Conservation (phyloP, 1,140 invertebrate genomes). For the Ceratina japonica region DNA sequence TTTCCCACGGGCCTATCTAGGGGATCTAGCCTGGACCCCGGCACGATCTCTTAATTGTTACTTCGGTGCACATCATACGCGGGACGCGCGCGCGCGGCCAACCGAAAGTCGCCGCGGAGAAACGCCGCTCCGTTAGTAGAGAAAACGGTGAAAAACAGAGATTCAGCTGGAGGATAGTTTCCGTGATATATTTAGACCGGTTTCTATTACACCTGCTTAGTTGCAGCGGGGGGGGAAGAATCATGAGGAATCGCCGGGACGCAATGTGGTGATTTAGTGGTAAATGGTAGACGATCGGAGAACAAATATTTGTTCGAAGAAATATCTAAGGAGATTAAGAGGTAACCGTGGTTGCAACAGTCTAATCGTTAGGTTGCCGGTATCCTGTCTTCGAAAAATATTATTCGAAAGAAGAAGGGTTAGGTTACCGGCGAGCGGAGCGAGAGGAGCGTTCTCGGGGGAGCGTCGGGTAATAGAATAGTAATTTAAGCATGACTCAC, state of each 20-base stretch:
- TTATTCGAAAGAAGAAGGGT: background rate
- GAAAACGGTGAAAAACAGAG: no score
- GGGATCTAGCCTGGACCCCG: constrained; percentile 45
- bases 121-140: no score
- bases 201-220: no score
- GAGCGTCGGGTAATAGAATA: background rate
- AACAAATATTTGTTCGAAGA: no score
- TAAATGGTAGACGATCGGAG: no score
- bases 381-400: background rate
- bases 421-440: background rate
- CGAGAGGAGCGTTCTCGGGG: background rate
- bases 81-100: background rate
- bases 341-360: background rate
- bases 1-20: constrained; percentile 69
- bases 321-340: no score
- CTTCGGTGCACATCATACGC: constrained; percentile 50
- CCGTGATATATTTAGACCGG: no score
- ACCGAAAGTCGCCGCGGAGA: no score
- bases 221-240: no score
- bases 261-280: no score
- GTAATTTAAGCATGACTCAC: background rate
- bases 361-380: background rate
- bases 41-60: constrained; percentile 76
- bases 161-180: no score
- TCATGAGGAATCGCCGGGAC: no score